These are phyloP conservation scores for Theonella swinhoei DNA, from an alignment of 37 sponge, comb jelly and placozoan genomes.

Conservation along the genomic window DNA sequence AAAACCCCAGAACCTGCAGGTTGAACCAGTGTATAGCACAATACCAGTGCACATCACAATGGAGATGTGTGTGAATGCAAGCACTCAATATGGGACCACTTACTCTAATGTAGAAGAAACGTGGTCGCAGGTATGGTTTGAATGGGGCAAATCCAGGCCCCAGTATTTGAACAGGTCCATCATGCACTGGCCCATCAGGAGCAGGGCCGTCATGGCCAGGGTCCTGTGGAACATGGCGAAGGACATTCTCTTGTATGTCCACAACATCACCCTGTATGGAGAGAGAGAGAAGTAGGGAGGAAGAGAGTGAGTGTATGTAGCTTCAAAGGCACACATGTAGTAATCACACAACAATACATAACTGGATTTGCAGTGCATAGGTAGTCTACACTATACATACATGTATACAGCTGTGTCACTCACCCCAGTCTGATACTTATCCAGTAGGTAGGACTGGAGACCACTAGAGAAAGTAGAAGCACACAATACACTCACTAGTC, in stretches of 20 bases:
- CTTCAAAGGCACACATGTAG: not conserved
- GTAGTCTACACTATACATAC: not conserved
- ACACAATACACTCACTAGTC: not conserved
- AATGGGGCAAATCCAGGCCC: conserved; percentile 90
- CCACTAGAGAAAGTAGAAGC: conserved; percentile 34
- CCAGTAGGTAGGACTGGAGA: conserved; percentile 90
- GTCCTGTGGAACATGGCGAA: conserved; percentile 41
- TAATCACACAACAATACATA: not conserved
- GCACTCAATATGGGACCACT: conserved; percentile 4
- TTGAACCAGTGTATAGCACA: not conserved
- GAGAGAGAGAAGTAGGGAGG: not conserved
- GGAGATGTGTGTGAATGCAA: not conserved
- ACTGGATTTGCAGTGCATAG: not conserved
- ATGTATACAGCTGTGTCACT: conserved; percentile 1
- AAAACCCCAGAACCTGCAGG: not conserved
- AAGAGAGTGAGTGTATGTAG: not conserved
- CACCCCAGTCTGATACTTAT: conserved; percentile 75
- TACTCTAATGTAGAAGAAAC: conserved; percentile 69
- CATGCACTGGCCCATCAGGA: conserved; percentile 60
- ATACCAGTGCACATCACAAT: not conserved
- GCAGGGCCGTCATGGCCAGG: not conserved
- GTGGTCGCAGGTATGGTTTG: conserved; percentile 88
- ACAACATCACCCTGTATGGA: conserved; percentile 68
- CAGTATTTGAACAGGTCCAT: conserved; percentile 58
- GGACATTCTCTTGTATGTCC: conserved; percentile 66